phyloP scores from a whole-genome alignment of 2,888 invertebrate species.

The Nomada goodeniana region DNA sequence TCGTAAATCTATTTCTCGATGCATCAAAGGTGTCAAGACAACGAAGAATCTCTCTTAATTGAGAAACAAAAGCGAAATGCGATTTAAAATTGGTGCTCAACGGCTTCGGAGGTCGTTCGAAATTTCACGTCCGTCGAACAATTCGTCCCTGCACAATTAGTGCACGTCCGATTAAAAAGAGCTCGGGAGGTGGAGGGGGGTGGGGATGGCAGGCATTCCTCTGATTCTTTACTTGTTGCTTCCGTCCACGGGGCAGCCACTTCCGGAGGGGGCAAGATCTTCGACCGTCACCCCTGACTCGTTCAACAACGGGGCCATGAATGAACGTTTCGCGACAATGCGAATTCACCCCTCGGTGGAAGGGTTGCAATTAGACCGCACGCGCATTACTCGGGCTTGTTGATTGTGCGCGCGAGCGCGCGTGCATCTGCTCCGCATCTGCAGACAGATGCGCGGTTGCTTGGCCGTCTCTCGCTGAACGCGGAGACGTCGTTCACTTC shows the following conservation, averaged over 20 bases:
- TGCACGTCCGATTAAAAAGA: not conserved
- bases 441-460: slow-evolving; percentile 78
- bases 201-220: slow-evolving; percentile 1
- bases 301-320: slow-evolving; percentile 61
- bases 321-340: slow-evolving; percentile 72
- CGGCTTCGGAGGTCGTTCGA: not conserved
- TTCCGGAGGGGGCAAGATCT: slow-evolving; percentile 62
- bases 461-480: slow-evolving; percentile 58
- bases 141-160: slow-evolving; percentile 4
- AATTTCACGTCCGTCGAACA: not conserved
- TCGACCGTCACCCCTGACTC: slow-evolving; percentile 54
- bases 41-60: too few species aligned
- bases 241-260: slow-evolving; percentile 29
- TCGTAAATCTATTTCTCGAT: too few species aligned
- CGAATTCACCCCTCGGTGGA: slow-evolving; percentile 69
- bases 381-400: slow-evolving; percentile 63
- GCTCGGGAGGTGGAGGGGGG: not conserved
- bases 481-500: slow-evolving; percentile 66
- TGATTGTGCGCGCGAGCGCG: slow-evolving; percentile 44
- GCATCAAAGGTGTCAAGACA: too few species aligned
- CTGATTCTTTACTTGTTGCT: slow-evolving; percentile 40
- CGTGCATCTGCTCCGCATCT: slow-evolving; percentile 81
- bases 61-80: too few species aligned
- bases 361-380: slow-evolving; percentile 76
- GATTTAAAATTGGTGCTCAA: not conserved